These are phyloP conservation scores for Chironomus riparius DNA, from an alignment of 2,888 invertebrate species.

Conservation along the genomic window DNA sequence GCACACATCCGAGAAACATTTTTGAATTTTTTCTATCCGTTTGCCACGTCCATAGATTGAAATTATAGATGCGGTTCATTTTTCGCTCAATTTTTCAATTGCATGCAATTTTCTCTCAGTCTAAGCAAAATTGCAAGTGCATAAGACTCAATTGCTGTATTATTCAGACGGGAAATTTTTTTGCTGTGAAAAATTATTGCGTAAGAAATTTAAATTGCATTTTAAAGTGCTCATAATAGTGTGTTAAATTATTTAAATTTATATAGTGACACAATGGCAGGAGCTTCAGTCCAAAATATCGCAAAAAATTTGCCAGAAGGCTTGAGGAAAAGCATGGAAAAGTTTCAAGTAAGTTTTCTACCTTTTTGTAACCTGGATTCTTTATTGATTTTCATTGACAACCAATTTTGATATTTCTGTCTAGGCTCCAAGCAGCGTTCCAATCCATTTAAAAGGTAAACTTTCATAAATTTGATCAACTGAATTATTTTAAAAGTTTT, in stretches of 20 bases:
- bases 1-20: background rate
- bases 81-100: constrained; percentile 5
- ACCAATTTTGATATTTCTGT: constrained; percentile 22
- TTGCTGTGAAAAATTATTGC: constrained; percentile 21
- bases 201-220: constrained; percentile 12
- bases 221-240: background rate
- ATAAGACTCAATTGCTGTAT: constrained; percentile 7
- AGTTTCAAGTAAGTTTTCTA: constrained; percentile 36
- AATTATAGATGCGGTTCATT: background rate
- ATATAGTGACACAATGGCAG: background rate
- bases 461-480: background rate
- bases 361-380: background rate
- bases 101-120: background rate
- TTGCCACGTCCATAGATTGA: background rate
- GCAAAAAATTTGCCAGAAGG: constrained; percentile 35
- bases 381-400: constrained; percentile 20
- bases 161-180: background rate
- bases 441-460: constrained; percentile 38
- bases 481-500: constrained; percentile 1
- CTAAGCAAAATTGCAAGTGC: constrained; percentile 15
- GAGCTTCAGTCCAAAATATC: background rate
- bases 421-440: constrained; percentile 38
- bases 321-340: constrained; percentile 36
- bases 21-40: background rate
- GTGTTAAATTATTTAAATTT: background rate